These are phyloP conservation scores for Blastobasis adustella DNA, from an alignment of 2,888 invertebrate genomes.

Conservation along the genomic window DNA sequence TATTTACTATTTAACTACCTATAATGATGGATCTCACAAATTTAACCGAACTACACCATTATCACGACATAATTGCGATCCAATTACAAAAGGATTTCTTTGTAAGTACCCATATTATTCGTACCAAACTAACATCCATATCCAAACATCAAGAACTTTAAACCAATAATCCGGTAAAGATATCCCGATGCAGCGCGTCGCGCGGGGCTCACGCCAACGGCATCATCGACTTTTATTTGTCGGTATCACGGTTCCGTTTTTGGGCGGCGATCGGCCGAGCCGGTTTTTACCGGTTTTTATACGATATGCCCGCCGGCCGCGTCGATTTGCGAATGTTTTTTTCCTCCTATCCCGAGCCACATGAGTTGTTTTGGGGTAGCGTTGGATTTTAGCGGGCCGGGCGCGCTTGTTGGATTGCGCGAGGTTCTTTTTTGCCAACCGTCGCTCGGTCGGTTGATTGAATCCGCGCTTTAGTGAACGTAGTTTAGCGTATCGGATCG, in stretches of 20 bases:
- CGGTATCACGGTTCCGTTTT: slow-evolving; percentile 73
- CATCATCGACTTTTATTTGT: slow-evolving; percentile 65
- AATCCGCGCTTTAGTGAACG: slow-evolving; percentile 69
- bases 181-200: slow-evolving; percentile 21
- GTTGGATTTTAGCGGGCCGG: slow-evolving; percentile 59
- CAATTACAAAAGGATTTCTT: too few relatives aligned
- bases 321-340: slow-evolving; percentile 68
- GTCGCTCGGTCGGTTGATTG: slow-evolving; percentile 46
- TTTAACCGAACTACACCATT: too few relatives aligned
- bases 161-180: slow-evolving; percentile 20
- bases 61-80: too few relatives aligned
- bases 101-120: too few relatives aligned
- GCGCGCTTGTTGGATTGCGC: slow-evolving; percentile 64
- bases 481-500: slow-evolving; percentile 56
- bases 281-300: slow-evolving; percentile 46
- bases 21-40: too few relatives aligned
- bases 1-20: too few relatives aligned
- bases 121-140: too few relatives aligned
- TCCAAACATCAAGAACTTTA: too few relatives aligned
- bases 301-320: slow-evolving; percentile 54
- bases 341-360: slow-evolving; percentile 47
- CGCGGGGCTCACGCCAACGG: slow-evolving; percentile 13
- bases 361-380: slow-evolving; percentile 69
- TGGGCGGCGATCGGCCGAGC: slow-evolving; percentile 65
- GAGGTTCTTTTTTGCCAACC: slow-evolving; percentile 41